A percentile compares a stretch with the other conserved stretches of the same genome.
phyloP scores from a whole-genome alignment of 2,797 vertebrate genomes.

The Antrozous pallidus region DNA sequence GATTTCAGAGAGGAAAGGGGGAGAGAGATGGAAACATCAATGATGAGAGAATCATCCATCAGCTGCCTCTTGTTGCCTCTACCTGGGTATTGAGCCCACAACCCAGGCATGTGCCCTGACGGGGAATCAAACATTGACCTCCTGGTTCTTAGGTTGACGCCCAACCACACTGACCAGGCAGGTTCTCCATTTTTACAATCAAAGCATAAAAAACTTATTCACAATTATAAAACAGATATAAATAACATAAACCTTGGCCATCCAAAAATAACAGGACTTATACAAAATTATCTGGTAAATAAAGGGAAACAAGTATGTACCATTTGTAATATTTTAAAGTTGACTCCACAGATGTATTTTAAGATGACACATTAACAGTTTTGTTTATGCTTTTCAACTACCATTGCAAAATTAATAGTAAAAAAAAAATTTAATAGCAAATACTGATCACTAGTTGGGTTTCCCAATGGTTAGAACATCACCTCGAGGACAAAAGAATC shows the following conservation, averaged over 20 bases:
- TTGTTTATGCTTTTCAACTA: neutral
- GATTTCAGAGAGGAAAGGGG: too few species aligned
- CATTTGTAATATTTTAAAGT: neutral
- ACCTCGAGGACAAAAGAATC: too few species aligned
- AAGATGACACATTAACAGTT: neutral
- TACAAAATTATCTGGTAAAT: neutral
- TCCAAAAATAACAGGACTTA: neutral
- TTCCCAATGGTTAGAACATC: neutral
- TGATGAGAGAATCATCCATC: too few species aligned
- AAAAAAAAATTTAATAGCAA: neutral
- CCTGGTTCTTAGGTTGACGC: too few species aligned
- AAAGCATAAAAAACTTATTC: neutral
- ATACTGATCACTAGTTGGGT: too few species aligned
- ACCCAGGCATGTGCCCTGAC: too few species aligned
- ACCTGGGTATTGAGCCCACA: too few species aligned
- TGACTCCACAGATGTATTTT: neutral
- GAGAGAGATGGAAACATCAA: too few species aligned
- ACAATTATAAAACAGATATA: neutral
- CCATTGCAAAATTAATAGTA: neutral
- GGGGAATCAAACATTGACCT: too few species aligned
- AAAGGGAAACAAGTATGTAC: neutral
- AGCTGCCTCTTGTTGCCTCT: too few species aligned
- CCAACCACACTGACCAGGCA: too few species aligned
- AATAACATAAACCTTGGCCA: neutral
- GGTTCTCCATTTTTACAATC: neutral